phyloP scores from a whole-genome alignment of 1,140 invertebrate genomes.

The Macrosteles quadrilineatus region DNA sequence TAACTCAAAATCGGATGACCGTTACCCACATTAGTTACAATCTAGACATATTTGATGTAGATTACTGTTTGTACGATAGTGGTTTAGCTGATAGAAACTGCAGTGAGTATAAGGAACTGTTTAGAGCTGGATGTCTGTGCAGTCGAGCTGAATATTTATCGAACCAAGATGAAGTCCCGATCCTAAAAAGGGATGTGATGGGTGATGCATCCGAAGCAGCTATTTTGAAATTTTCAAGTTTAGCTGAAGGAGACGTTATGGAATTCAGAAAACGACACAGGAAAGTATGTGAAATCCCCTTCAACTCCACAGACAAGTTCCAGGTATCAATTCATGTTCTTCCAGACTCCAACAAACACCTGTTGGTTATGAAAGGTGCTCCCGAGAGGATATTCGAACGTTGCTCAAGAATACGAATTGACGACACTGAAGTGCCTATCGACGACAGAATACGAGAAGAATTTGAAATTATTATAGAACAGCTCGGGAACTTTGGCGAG shows the following conservation, averaged over 20 bases:
- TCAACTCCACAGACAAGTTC: conserved; percentile 79
- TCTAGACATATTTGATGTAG: conserved; percentile 58
- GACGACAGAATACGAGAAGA: conserved; percentile 59
- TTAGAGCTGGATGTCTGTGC: conserved; percentile 70
- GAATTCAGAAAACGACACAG: conserved; percentile 63
- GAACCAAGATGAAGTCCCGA: conserved; percentile 62
- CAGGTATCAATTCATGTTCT: conserved; percentile 68
- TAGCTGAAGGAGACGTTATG: conserved; percentile 64
- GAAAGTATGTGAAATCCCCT: conserved; percentile 75
- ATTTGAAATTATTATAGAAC: conserved; percentile 69
- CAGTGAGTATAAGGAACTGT: conserved; percentile 61
- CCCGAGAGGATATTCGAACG: conserved; percentile 72
- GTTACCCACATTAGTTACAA: conserved; percentile 76
- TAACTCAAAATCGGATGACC: conserved; percentile 81
- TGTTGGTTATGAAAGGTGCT: conserved; percentile 75
- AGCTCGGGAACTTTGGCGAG: conserved; percentile 71
- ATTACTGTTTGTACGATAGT: conserved; percentile 53
- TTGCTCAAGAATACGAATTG: conserved; percentile 62
- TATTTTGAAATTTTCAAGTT: conserved; percentile 76
- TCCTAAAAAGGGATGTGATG: conserved; percentile 66
- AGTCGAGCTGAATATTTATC: conserved; percentile 77
- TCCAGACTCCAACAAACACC: conserved; percentile 49
- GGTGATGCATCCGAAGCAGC: conserved; percentile 82
- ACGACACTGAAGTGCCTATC: conserved; percentile 59
- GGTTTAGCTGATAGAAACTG: conserved; percentile 46